Base-by-base conservation (phyloP, 1,140 invertebrate genomes). In the Cataglyphis hispanica region DNA sequence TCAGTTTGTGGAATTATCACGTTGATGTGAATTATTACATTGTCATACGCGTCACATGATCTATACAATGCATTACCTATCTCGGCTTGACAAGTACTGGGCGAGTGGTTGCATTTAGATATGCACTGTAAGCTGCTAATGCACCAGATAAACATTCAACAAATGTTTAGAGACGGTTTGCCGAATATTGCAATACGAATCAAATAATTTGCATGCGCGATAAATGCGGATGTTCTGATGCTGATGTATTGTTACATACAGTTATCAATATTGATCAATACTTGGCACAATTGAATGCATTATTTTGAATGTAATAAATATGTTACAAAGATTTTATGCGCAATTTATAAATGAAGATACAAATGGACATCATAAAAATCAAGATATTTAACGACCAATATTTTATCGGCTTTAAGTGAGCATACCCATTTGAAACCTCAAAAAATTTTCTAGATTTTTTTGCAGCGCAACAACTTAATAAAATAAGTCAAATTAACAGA, bases 151-250 rank as follows among this genome's bases (percentile, higher is more conserved):
- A 83, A 83, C 78, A 83, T 74, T 83, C 78, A 83, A 83, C 78
- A 83, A 83, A 83, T 83, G 78, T 83, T 83, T 83, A 83, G 78
- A 74, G 78, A 83, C 78, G 78, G 78, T 83, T 83, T 83, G 78
- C 78, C 78, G 78, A 83, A 83, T 83, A 83, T 83, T 83, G 78
- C 67, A 83, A 56, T 69, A 19, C 67, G 78, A 83, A 83, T 83
- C 78, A 83, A 83, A 83, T 83, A 83, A 83, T 83, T 83, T 83
- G 78, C 78, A 83, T 81, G 70, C 78, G 50, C 78, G 66, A 72
- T 74, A 61, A 83, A 83, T 83, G 78, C 78, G 67, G 72, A 46
- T 46, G 37, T 83, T 27, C 78, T 74, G 78, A 74, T 46, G 53
- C 67, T 83, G 66, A 83, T 83, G 67, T 83, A 83, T 83, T 46